Evolutionary conservation across 2,797 vertebrate species (phyloP).

Genomic region (Alca torda): DNA sequence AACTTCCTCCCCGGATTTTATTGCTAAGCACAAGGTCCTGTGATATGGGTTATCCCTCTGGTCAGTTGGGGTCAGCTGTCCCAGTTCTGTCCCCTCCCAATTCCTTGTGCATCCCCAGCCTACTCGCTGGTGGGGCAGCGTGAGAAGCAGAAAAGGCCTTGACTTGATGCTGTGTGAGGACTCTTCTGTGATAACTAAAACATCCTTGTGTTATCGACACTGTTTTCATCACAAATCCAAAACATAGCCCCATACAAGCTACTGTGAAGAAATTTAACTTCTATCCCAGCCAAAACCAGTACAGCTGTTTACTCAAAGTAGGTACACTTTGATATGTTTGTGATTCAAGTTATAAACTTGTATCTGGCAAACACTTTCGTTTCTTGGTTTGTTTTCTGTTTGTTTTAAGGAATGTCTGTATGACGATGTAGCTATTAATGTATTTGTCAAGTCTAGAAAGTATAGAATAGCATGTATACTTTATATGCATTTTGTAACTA

Average conservation of each 20-base stretch:
- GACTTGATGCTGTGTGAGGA: not conserved
- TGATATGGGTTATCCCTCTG: not conserved
- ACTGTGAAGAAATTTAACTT: not conserved
- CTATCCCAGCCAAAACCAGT: not conserved
- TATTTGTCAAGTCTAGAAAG: not conserved
- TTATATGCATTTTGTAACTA: not conserved
- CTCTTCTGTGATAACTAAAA: not conserved
- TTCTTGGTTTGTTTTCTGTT: not conserved
- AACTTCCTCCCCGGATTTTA: not conserved
- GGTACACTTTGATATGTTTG: not conserved
- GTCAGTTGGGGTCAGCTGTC: not conserved
- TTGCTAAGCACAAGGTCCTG: not conserved
- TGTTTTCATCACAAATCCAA: not conserved
- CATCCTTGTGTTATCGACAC: not conserved
- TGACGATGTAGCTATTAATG: not conserved
- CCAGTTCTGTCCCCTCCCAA: not conserved
- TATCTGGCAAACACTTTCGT: not conserved
- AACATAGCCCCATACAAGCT: not conserved
- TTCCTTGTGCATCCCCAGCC: not conserved
- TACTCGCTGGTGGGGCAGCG: rapidly evolving
- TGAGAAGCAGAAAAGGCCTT: not conserved
- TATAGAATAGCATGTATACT: not conserved
- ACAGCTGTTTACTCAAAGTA: not conserved
- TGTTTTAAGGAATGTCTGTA: not conserved
- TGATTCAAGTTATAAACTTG: not conserved